Percentiles rank a stretch among this genome's conserved stretches.
These are phyloP conservation scores for Tubulanus polymorphus DNA, from an alignment of 2,888 invertebrate genomes.

Conservation along the genomic window DNA sequence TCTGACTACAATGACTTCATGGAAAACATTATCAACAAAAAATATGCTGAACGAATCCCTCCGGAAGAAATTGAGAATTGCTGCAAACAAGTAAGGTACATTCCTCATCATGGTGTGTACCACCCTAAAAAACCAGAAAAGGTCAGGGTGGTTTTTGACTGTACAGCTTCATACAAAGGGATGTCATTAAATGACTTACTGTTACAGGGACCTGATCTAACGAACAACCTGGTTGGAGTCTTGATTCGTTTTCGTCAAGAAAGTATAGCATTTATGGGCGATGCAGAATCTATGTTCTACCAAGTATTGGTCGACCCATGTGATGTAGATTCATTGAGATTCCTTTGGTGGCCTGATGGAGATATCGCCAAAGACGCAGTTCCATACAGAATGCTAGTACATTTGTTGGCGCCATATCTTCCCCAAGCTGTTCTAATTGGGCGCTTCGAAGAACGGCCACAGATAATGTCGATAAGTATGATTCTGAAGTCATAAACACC, in stretches of 20 bases:
- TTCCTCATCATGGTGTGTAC: constrained; percentile 8
- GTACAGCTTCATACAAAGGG: constrained; percentile 15
- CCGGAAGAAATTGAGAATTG: neutral
- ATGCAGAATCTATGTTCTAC: constrained; percentile 20
- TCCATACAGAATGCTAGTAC: constrained; percentile 19
- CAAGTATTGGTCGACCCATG: constrained; percentile 5
- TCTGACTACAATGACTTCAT: constrained; percentile 3
- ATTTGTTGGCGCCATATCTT: constrained; percentile 20
- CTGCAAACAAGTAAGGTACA: constrained; percentile 1
- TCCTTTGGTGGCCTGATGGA: constrained; percentile 15
- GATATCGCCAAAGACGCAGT: constrained; percentile 2
- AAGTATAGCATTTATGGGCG: constrained; percentile 17
- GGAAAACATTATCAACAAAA: constrained; percentile 2
- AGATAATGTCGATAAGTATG: neutral
- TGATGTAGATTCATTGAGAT: constrained; percentile 17
- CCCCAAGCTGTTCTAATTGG: constrained; percentile 20
- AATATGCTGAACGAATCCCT: neutral
- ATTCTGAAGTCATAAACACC: constrained; percentile 5
- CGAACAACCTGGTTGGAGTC: constrained; percentile 18
- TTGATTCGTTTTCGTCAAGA: constrained; percentile 18
- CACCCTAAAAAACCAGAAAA: constrained; percentile 10
- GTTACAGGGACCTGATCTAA: constrained; percentile 20
- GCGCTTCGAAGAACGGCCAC: constrained; percentile 13
- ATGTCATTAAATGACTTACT: constrained; percentile 13
- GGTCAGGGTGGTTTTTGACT: constrained; percentile 19